A percentile compares a stretch with the other conserved stretches of the same genome.
phyloP scores from a whole-genome alignment of 2,888 invertebrate species.

The Chalcosyrphus nemorum region DNA sequence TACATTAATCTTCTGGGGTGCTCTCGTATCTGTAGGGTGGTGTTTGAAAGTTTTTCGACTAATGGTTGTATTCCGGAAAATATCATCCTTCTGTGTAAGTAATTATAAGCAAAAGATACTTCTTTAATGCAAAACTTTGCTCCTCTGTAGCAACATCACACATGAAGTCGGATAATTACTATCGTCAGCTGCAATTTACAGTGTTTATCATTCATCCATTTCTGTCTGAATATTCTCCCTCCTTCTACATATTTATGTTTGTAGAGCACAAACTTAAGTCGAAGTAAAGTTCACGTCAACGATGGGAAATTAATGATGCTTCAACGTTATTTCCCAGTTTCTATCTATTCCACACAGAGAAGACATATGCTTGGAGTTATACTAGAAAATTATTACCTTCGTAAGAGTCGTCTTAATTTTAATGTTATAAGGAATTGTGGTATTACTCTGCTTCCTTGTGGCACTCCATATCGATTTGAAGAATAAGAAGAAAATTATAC shows the following conservation, averaged over 20 bases:
- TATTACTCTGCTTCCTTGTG: constrained; percentile 37
- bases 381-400: constrained; percentile 45
- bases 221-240: not conserved
- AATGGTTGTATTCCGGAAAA: not conserved
- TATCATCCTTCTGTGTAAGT: not conserved
- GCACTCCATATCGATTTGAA: constrained; percentile 18
- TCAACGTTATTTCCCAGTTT: constrained; percentile 1
- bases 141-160: constrained; percentile 16
- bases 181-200: constrained; percentile 30
- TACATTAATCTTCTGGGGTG: not conserved
- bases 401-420: constrained; percentile 26
- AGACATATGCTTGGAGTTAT: constrained; percentile 22
- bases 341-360: not conserved
- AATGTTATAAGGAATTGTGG: constrained; percentile 24
- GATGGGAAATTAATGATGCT: constrained; percentile 43
- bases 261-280: constrained; percentile 18
- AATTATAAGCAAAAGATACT: constrained; percentile 3
- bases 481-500: constrained; percentile 55
- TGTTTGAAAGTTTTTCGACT: not conserved
- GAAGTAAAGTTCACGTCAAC: constrained; percentile 38
- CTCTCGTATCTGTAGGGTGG: not conserved
- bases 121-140: not conserved
- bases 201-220: constrained; percentile 27
- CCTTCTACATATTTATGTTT: no score
- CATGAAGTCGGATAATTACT: constrained; percentile 32